phyloP scores from a whole-genome alignment of 2,888 invertebrate genomes.

The Synergus laeviventris region DNA sequence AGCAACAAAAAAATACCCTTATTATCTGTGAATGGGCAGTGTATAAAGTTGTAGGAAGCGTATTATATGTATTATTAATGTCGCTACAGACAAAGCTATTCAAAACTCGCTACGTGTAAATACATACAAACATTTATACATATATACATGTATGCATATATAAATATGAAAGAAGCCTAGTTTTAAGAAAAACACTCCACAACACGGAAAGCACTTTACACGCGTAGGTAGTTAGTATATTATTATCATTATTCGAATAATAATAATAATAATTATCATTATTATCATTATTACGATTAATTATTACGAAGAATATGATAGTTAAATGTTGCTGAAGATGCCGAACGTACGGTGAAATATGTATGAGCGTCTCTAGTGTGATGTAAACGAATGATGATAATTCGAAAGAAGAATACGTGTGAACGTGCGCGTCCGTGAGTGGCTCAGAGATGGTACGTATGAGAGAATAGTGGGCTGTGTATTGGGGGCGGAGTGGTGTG shows the following conservation, averaged over 20 bases:
- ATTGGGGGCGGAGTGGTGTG: slow-evolving; percentile 68
- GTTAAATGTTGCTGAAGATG: slow-evolving; percentile 73
- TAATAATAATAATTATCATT: slow-evolving; percentile 60
- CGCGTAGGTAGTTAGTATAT: slow-evolving; percentile 72
- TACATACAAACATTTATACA: slow-evolving; percentile 65
- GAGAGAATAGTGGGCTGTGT: slow-evolving; percentile 63
- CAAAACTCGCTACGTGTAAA: slow-evolving; percentile 68
- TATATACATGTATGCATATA: slow-evolving; percentile 68
- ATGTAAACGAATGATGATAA: slow-evolving; percentile 41
- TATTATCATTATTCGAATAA: slow-evolving; percentile 67
- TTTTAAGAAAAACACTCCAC: slow-evolving; percentile 63
- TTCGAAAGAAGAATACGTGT: slow-evolving; percentile 40
- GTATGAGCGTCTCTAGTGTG: slow-evolving; percentile 30
- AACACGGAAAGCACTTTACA: slow-evolving; percentile 63
- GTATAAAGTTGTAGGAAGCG: slow-evolving; percentile 69
- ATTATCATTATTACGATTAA: slow-evolving; percentile 66
- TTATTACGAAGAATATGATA: slow-evolving; percentile 70
- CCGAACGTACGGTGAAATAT: slow-evolving; percentile 46
- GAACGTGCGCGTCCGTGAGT: slow-evolving; percentile 43
- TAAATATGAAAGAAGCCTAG: slow-evolving; percentile 62
- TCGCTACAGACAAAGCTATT: slow-evolving; percentile 36
- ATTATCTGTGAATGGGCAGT: slow-evolving; percentile 60
- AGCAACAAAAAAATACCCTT: slow-evolving; percentile 57
- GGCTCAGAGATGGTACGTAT: slow-evolving; percentile 55
- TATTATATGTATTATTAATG: slow-evolving; percentile 68